Evolutionary conservation across 2,113 vertebrate species (phyloP).

Genomic region (Paradisaea rubra): DNA sequence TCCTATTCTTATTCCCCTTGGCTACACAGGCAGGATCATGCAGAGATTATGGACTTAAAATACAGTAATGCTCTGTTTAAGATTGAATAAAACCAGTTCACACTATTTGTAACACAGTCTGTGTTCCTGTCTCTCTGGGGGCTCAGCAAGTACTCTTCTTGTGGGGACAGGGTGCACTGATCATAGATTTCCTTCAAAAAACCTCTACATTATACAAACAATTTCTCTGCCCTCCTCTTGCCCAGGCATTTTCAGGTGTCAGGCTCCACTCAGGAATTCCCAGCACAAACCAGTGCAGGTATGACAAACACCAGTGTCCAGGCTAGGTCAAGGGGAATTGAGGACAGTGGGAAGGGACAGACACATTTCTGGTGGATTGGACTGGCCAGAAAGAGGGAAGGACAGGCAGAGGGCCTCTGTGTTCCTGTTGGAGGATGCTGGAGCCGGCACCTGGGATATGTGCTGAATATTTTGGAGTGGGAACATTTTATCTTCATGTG

Average conservation of each 20-base stretch:
- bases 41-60: not conserved
- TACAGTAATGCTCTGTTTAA: not conserved
- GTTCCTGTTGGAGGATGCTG: not conserved
- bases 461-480: not conserved
- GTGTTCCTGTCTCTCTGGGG: accelerated
- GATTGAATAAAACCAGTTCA: not conserved
- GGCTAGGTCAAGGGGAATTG: not conserved
- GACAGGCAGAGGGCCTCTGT: not conserved
- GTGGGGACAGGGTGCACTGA: not conserved
- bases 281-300: not conserved
- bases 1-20: not conserved
- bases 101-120: not conserved
- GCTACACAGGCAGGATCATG: not conserved
- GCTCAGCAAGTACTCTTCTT: not conserved
- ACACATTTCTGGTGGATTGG: not conserved
- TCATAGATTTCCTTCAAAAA: not conserved
- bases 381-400: not conserved
- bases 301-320: not conserved
- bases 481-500: not conserved
- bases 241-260: not conserved
- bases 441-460: accelerated
- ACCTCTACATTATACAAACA: not conserved
- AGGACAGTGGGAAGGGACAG: not conserved
- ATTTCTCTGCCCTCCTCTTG: not conserved
- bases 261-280: not conserved